These are phyloP conservation scores for Diadumene lineata DNA, from an alignment of 92 coral and sea anemone species.

Conservation along the genomic window DNA sequence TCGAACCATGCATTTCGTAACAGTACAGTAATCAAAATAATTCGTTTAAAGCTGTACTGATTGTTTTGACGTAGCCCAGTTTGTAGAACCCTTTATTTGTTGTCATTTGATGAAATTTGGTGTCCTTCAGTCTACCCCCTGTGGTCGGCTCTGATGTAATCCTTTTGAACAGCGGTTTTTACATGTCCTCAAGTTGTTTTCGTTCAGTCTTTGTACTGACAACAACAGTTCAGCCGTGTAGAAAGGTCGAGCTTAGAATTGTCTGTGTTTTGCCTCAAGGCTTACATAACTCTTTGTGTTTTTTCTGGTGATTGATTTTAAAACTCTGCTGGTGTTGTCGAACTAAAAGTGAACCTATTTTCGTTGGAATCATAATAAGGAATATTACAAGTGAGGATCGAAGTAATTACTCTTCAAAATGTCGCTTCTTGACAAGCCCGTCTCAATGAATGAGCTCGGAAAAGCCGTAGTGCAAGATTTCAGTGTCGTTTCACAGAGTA, in stretches of 20 bases:
- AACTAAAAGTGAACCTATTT: not conserved
- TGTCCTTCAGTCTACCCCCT: conserved; percentile 31
- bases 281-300: not conserved
- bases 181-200: not conserved
- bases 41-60: not conserved
- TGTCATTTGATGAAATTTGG: not conserved
- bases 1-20: too few species aligned
- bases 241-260: not conserved
- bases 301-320: not conserved
- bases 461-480: conserved; percentile 55
- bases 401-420: conserved; percentile 25
- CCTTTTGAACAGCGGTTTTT: conserved; percentile 12
- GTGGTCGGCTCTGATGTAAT: conserved; percentile 7
- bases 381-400: not conserved
- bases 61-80: not conserved
- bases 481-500: conserved; percentile 65
- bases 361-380: not conserved
- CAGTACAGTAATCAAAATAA: too few species aligned
- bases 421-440: conserved; percentile 64
- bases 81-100: not conserved
- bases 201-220: not conserved
- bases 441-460: conserved; percentile 68
- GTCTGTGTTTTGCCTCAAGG: not conserved
- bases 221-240: too few species aligned
- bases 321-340: not conserved